Percentiles rank a stretch among this genome's conserved stretches.
phyloP scores from a whole-genome alignment of 2,888 invertebrate genomes.

The Tenthredo amoena region DNA sequence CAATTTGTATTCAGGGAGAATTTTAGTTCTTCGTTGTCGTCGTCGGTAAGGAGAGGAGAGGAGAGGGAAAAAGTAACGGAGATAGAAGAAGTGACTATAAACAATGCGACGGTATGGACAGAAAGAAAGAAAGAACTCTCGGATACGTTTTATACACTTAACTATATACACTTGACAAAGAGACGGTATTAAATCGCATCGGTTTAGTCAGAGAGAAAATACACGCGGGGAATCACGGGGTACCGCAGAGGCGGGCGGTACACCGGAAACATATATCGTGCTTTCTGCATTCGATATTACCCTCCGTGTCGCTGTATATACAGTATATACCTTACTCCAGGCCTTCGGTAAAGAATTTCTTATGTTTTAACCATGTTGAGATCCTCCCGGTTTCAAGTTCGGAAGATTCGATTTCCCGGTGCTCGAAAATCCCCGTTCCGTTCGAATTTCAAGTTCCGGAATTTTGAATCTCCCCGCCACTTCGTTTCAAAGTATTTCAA shows the following conservation, averaged over 20 bases:
- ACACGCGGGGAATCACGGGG: neutral
- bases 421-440: too few species aligned
- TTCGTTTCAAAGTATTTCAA: too few species aligned
- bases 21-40: conserved; percentile 5
- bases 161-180: neutral
- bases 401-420: too few species aligned
- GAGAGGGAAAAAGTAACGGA: conserved; percentile 63
- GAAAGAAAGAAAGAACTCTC: neutral
- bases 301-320: neutral
- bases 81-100: conserved; percentile 73
- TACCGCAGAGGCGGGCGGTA: neutral
- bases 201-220: neutral
- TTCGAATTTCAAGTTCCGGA: too few species aligned
- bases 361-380: too few species aligned
- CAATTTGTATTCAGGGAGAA: neutral
- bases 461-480: too few species aligned
- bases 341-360: too few species aligned
- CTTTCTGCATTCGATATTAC: conserved; percentile 75
- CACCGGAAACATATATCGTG: conserved; percentile 75
- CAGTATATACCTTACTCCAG: neutral
- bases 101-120: conserved; percentile 71
- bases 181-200: neutral
- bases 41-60: conserved; percentile 63
- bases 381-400: too few species aligned
- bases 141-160: neutral